These are phyloP conservation scores for Elmis aenea DNA, from an alignment of 2,888 invertebrate species.

Conservation along the genomic window DNA sequence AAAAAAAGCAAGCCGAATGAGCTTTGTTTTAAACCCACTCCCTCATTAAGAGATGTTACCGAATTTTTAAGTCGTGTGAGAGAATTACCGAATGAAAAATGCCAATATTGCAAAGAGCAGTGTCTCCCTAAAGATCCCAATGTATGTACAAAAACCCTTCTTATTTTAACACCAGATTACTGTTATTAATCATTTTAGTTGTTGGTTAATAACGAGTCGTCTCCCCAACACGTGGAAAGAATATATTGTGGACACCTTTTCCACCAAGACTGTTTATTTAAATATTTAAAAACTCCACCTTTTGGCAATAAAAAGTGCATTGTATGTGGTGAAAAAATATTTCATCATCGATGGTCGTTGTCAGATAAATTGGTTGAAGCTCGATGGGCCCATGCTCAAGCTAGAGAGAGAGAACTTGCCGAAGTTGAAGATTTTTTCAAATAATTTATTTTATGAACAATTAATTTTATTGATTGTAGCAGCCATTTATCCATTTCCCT, in stretches of 20 bases:
- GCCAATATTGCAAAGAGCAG: constrained; percentile 57
- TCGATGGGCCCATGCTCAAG: constrained; percentile 74
- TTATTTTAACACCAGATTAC: constrained; percentile 7
- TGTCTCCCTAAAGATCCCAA: constrained; percentile 58
- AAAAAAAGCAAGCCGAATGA: constrained; percentile 50
- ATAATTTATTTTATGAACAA: constrained; percentile 29
- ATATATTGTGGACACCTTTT: constrained; percentile 70
- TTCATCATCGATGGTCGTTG: constrained; percentile 69
- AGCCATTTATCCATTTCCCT: background rate
- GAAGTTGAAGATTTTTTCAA: constrained; percentile 71
- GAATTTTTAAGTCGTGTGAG: constrained; percentile 62
- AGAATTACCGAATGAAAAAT: constrained; percentile 56
- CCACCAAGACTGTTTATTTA: constrained; percentile 63
- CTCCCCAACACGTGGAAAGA: constrained; percentile 59
- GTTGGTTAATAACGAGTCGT: constrained; percentile 55
- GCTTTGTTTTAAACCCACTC: constrained; percentile 56
- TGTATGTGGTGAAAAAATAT: constrained; percentile 60
- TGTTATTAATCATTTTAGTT: constrained; percentile 43
- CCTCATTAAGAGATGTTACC: constrained; percentile 57
- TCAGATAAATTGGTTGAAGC: constrained; percentile 65
- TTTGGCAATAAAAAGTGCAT: constrained; percentile 68
- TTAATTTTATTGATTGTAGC: background rate
- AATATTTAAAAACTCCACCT: constrained; percentile 66
- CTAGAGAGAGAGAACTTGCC: constrained; percentile 64
- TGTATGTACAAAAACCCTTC: constrained; percentile 35